Evolutionary conservation across 1,140 invertebrate species (phyloP), one percentile per base, ranked within the genome.

Genomic region (Pteromalus puparum): DNA sequence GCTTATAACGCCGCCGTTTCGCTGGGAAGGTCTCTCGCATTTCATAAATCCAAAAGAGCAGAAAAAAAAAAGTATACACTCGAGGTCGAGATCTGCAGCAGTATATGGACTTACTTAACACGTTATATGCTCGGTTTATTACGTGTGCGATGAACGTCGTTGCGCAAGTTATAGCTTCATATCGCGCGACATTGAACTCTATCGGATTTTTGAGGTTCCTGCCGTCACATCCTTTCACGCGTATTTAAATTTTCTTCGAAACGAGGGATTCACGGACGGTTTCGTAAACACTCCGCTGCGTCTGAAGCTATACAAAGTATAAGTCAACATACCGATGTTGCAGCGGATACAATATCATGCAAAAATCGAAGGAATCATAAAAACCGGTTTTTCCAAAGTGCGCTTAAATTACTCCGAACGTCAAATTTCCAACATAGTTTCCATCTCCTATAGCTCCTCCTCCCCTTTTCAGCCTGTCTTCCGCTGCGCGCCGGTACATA

Each of bases 341-440:
- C 30, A 34, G 30, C 4, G 4, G 30, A 34, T 34, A 34, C 30
- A 34, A 5, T 34, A 34, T 68, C 26, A 12, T 18, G 65, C 24
- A 18, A 65, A 65, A n/a, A 65, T 65, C 38, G 38, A 9, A 42
- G 30, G 3, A 42, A 9, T 1, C 9, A 42, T 42, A 42, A 42
- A 42, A 61, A 75, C 73, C 81, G 73, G 73, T 48, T 76, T 75
- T 26, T 24, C 34, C 73, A 74, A 48, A 13, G 28, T 73, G 28
- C 21, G 28, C 53, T 61, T n/a, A 61, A 61, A 73, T 82, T 42
- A 82, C 34, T 48, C 48, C 30, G 26, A 82, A 61, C 46, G 83
- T 86, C 83, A 68, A 68, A 84, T 82, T 80, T 79, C 80, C 53
- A 38, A 70, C 81, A 18, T 28, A 81, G 81, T 84, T 84, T 80